Conservation (phyloP, 1,140 invertebrate species). For the Apis dorsata region DNA sequence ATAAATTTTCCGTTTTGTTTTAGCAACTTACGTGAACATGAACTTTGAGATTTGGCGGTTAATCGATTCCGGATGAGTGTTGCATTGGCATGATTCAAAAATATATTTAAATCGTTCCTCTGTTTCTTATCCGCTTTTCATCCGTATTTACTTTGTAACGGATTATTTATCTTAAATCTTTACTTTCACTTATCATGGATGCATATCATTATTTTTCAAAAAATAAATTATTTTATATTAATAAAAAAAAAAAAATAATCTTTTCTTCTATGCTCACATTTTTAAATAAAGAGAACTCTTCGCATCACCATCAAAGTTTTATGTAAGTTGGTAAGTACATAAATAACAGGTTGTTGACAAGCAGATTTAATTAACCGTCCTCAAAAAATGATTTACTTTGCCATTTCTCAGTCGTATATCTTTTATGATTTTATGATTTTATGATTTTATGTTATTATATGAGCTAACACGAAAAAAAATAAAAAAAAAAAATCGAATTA, state of each 20-base stretch:
- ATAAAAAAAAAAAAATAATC: background rate
- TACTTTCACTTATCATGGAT: background rate
- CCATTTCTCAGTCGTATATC: background rate
- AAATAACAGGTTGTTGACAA: conserved; percentile 12
- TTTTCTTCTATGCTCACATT: background rate
- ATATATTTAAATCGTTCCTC: conserved; percentile 27
- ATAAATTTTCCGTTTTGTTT: too few relatives aligned
- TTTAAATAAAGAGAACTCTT: background rate
- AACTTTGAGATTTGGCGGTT: background rate
- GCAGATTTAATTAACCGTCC: conserved; percentile 11
- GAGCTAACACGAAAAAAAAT: too few relatives aligned
- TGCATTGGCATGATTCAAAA: background rate
- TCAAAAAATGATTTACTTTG: background rate
- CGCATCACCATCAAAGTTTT: background rate
- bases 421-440: too few relatives aligned
- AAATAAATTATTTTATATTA: background rate
- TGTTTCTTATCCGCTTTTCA: background rate
- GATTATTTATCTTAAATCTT: background rate
- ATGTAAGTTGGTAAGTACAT: background rate
- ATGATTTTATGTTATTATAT: too few relatives aligned
- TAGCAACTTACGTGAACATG: too few relatives aligned
- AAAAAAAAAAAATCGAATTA: too few relatives aligned
- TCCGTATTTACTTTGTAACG: background rate
- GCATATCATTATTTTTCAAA: too few relatives aligned
- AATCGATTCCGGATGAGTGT: conserved; percentile 33